These are phyloP conservation scores for Tetanocera ferruginea DNA, from an alignment of 2,888 invertebrate genomes.

Conservation along the genomic window DNA sequence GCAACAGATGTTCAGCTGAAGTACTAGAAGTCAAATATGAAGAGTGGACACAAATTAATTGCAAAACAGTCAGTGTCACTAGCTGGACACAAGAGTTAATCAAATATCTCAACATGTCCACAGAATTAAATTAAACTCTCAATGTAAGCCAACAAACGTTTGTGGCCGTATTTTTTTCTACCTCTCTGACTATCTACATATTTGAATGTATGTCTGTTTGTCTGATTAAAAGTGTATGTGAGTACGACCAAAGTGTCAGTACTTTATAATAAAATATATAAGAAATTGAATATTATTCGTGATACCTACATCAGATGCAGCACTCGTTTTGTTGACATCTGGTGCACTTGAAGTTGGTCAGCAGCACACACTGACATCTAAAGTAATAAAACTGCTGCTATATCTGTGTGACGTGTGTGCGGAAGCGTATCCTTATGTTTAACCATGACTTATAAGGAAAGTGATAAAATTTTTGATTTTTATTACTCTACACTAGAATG, in stretches of 20 bases:
- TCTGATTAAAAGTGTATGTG: not conserved
- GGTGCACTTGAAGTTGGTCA: not conserved
- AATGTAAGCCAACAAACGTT: not conserved
- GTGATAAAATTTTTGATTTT: slow-evolving; percentile 3
- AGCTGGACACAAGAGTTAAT: slow-evolving; percentile 1
- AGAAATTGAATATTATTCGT: too few relatives aligned
- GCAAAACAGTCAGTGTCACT: not conserved
- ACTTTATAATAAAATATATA: too few relatives aligned
- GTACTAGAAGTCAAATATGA: not conserved
- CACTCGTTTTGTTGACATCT: too few relatives aligned
- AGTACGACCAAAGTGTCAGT: too few relatives aligned
- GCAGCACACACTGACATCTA: not conserved
- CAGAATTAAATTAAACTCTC: not conserved
- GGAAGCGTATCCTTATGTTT: not conserved
- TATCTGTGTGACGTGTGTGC: slow-evolving; percentile 1
- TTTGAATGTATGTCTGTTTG: not conserved
- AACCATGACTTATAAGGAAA: slow-evolving; percentile 4
- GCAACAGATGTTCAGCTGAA: not conserved
- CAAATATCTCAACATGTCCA: slow-evolving; percentile 1
- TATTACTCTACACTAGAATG: not conserved
- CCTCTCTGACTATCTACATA: not conserved
- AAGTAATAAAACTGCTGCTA: not conserved
- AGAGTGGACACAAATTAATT: slow-evolving; percentile 28
- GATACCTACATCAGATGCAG: too few relatives aligned
- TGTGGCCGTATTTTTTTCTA: not conserved